phyloP scores from a whole-genome alignment of 2,888 invertebrate genomes.

The Gandaritis pyraliata region DNA sequence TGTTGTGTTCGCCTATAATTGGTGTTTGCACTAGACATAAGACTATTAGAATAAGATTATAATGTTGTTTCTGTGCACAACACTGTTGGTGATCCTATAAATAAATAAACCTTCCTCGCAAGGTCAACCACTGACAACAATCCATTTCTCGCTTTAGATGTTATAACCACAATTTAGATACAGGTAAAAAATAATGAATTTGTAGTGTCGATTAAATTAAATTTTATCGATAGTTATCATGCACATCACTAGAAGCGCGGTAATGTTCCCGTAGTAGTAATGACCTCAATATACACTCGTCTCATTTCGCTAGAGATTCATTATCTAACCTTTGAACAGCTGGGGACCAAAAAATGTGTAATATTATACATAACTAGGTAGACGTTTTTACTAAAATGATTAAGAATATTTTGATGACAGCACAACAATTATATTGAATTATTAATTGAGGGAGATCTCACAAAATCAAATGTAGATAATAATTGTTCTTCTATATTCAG shows the following conservation, averaged over 20 bases:
- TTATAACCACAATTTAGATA: not conserved
- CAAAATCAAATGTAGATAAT: no score
- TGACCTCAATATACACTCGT: slow-evolving; percentile 59
- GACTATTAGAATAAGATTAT: no score
- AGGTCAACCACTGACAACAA: no score
- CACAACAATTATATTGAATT: not conserved
- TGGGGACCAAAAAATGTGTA: slow-evolving; percentile 23
- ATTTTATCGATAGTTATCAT: slow-evolving; percentile 8
- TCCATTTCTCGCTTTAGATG: no score
- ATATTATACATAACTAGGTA: not conserved
- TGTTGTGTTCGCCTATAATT: no score
- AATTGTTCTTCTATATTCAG: no score
- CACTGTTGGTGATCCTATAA: no score
- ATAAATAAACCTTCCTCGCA: no score
- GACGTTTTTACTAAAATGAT: not conserved
- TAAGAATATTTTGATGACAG: no score
- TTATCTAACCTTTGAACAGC: slow-evolving; percentile 58
- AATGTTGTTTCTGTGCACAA: no score
- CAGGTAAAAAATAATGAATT: not conserved
- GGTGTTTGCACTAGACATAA: no score
- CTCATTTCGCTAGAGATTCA: slow-evolving; percentile 57
- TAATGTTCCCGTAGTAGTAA: slow-evolving; percentile 50
- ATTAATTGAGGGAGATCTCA: not conserved
- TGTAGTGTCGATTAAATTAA: slow-evolving; percentile 7
- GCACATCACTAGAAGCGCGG: slow-evolving; percentile 31